Evolutionary conservation across 2,888 invertebrate genomes (phyloP).

Genomic region (Eilema caniola): DNA sequence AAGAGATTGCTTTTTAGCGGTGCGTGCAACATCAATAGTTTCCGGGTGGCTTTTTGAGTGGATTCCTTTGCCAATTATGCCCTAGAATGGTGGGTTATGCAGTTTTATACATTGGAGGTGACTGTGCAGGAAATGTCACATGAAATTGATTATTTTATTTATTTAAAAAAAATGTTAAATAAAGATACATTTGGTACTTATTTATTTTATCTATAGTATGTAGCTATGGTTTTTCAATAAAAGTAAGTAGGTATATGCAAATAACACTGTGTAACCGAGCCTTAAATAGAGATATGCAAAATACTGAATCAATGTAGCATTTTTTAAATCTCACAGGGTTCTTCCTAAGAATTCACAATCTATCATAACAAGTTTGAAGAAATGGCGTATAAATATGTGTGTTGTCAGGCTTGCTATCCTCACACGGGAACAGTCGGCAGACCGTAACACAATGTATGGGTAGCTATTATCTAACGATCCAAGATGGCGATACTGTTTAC

Average conservation of each 20-base stretch:
- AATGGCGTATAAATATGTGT: constrained; percentile 43
- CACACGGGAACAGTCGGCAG: constrained; percentile 54
- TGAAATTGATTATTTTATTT: no score
- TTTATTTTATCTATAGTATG: no score
- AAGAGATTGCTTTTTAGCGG: constrained; percentile 58
- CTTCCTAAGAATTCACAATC: background rate
- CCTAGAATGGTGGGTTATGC: background rate
- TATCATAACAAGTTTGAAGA: constrained; percentile 21
- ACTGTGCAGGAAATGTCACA: background rate
- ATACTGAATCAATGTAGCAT: no score
- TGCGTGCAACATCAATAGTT: constrained; percentile 45
- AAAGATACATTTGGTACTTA: no score
- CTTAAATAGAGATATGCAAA: no score
- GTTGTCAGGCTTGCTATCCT: constrained; percentile 33
- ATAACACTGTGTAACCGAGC: no score
- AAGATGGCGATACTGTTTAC: constrained; percentile 42
- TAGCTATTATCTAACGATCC: constrained; percentile 39
- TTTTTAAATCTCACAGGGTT: no score
- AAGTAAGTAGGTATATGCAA: no score
- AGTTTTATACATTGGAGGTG: background rate
- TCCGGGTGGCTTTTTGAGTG: constrained; percentile 30
- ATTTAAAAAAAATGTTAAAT: no score
- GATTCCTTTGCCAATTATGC: constrained; percentile 44
- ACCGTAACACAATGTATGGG: constrained; percentile 48
- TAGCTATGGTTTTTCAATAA: no score